phyloP scores from a whole-genome alignment of 2,888 invertebrate genomes.

The Tipula helvola region DNA sequence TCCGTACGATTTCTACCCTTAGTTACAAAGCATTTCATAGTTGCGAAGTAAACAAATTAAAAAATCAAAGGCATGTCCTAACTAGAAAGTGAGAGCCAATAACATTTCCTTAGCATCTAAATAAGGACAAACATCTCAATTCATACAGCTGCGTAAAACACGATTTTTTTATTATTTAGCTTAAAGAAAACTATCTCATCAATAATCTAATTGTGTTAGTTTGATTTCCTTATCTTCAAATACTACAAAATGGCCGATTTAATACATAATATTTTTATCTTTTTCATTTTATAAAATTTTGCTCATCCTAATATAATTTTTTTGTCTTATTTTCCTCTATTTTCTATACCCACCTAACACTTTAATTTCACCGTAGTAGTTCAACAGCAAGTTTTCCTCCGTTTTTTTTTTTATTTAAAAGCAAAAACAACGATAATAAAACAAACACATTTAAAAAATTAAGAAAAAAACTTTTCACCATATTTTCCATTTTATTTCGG shows the following conservation, averaged over 20 bases:
- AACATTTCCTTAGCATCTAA: background rate
- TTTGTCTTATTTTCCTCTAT: background rate
- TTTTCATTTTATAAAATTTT: background rate
- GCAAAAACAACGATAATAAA: background rate
- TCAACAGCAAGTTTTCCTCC: background rate
- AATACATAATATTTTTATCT: background rate
- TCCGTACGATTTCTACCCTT: too few relatives aligned
- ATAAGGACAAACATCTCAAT: background rate
- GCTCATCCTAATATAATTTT: background rate
- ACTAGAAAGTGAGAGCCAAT: background rate
- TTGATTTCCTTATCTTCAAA: background rate
- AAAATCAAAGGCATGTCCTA: background rate
- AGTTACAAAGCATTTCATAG: background rate
- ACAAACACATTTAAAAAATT: conserved; percentile 4
- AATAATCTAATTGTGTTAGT: background rate
- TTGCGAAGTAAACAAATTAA: background rate
- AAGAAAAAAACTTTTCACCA: background rate
- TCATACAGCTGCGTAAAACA: background rate
- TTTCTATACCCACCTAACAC: background rate
- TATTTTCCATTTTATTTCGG: background rate
- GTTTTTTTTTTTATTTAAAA: background rate
- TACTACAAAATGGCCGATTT: conserved; percentile 4
- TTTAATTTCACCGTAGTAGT: background rate
- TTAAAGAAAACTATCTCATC: background rate
- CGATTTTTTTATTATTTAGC: background rate